Conservation (phyloP, 2,113 vertebrate species). For the Cephalopterus ornatus region DNA sequence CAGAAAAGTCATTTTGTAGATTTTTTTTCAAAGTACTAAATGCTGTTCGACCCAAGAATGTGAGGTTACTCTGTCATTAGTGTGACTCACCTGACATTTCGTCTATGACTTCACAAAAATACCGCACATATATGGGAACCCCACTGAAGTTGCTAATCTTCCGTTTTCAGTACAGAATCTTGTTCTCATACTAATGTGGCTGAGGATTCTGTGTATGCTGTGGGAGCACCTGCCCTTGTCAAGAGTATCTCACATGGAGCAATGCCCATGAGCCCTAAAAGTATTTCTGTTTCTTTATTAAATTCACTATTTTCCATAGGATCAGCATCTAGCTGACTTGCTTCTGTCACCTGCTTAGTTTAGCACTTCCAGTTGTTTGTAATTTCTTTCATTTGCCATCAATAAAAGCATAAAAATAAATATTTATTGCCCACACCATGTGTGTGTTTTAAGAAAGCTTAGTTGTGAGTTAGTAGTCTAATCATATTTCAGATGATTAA, state of each 20-base stretch:
- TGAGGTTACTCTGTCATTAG: background rate
- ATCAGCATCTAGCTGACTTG: background rate
- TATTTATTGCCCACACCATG: background rate
- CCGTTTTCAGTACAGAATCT: background rate
- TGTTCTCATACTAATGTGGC: background rate
- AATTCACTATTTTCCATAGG: background rate
- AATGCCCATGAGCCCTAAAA: background rate
- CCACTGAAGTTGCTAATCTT: background rate
- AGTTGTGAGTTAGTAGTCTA: background rate
- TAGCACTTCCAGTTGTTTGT: background rate
- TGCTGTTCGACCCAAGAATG: background rate
- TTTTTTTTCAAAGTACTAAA: background rate
- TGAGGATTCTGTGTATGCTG: background rate
- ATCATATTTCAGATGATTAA: background rate
- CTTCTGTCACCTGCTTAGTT: background rate
- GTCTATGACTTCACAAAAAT: background rate
- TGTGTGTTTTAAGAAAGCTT: background rate
- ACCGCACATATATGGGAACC: accelerated
- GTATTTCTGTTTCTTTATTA: background rate
- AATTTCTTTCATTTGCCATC: background rate
- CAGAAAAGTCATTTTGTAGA: background rate
- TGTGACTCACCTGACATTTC: background rate
- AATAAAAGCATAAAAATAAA: background rate
- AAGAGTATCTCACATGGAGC: background rate
- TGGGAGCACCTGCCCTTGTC: background rate